These are phyloP conservation scores for Stictocephala bisonia DNA, from an alignment of 2,888 invertebrate genomes.

Conservation along the genomic window DNA sequence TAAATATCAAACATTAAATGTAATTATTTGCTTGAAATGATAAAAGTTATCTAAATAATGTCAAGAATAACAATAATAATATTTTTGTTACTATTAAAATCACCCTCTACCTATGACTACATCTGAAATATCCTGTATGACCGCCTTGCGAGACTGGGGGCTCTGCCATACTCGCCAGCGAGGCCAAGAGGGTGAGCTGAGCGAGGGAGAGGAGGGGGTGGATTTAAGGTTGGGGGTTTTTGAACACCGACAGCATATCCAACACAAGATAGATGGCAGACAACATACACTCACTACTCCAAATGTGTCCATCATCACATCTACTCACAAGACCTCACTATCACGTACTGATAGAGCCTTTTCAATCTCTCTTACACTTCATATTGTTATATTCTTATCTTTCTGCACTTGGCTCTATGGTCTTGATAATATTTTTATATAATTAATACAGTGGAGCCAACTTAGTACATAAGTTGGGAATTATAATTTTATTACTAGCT, in stretches of 20 bases:
- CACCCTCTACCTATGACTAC: background rate
- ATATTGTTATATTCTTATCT: slow-evolving; percentile 22
- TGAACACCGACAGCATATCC: slow-evolving; percentile 19
- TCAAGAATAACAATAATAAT: background rate
- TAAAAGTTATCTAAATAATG: background rate
- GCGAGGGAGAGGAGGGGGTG: background rate
- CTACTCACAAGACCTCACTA: slow-evolving; percentile 6
- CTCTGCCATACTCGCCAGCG: background rate
- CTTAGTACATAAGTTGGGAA: too few species aligned
- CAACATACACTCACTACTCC: background rate
- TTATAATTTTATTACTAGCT: too few species aligned
- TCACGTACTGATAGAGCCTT: slow-evolving; percentile 5
- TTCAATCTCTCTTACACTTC: slow-evolving; percentile 25
- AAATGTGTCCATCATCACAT: background rate
- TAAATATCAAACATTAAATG: too few species aligned
- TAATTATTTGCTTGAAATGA: too few species aligned
- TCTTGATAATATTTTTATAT: background rate
- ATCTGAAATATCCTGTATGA: background rate
- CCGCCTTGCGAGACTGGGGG: background rate
- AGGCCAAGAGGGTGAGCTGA: background rate
- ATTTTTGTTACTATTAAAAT: background rate
- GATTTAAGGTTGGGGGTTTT: background rate
- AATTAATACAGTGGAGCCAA: too few species aligned
- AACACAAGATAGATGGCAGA: background rate
- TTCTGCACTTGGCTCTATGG: background rate